Conservation (phyloP, 1,140 invertebrate genomes). For the Psix sp. region DNA sequence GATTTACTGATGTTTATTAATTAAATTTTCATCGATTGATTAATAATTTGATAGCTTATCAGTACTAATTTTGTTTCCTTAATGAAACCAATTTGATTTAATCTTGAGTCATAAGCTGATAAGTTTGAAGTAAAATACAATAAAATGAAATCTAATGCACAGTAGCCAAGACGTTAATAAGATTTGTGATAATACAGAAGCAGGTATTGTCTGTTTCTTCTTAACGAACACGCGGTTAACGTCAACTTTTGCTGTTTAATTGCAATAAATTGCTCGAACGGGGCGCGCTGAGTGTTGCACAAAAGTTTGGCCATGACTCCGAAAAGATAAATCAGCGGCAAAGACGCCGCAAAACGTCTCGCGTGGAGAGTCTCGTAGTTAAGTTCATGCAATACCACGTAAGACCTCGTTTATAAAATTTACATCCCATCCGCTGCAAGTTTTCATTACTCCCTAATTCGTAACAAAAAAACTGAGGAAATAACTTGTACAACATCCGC, state of each 20-base stretch:
- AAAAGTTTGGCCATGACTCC: constrained; percentile 39
- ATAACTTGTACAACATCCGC: constrained; percentile 16
- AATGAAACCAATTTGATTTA: too few relatives aligned
- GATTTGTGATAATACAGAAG: too few relatives aligned
- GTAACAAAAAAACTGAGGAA: constrained; percentile 11
- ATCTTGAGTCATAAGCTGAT: too few relatives aligned
- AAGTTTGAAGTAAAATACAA: too few relatives aligned
- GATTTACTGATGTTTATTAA: too few relatives aligned
- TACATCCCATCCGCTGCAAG: constrained; percentile 51
- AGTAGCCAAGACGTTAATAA: too few relatives aligned
- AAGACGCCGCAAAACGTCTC: constrained; percentile 45
- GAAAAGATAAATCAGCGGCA: constrained; percentile 42
- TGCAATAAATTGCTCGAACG: constrained; percentile 30
- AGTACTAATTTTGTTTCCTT: too few relatives aligned
- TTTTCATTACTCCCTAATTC: constrained; percentile 45
- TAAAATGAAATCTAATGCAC: too few relatives aligned
- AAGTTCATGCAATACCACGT: constrained; percentile 20
- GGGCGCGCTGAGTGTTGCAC: constrained; percentile 12
- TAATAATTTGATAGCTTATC: too few relatives aligned
- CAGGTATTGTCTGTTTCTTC: too few relatives aligned
- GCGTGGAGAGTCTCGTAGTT: constrained; percentile 22
- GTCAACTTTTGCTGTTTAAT: constrained; percentile 33
- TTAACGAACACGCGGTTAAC: constrained; percentile 13
- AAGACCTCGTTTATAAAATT: constrained; percentile 63
- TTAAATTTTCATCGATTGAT: too few relatives aligned